Evolutionary conservation across 2,888 invertebrate genomes (phyloP), one percentile per base, ranked within the genome.

Genomic region (Tuberolachnus salignus): DNA sequence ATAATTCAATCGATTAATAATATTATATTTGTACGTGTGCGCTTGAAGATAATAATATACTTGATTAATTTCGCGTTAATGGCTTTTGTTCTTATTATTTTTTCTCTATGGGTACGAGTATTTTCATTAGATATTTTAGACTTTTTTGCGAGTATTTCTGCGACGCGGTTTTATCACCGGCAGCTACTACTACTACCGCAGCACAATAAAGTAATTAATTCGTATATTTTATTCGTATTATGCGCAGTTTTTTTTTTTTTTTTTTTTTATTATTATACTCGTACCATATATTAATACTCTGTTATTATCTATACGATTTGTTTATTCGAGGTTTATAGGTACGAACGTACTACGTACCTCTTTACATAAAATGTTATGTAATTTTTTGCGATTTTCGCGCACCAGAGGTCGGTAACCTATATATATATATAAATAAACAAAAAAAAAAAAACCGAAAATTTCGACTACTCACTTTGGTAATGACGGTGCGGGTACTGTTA

Each of bases 381-480:
- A 69, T 71, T 71, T 26, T 1, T 72, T 49, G 19, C 13, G 46
- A 46, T 21, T 71, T 8, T 10, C 19, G 11, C 11, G n/a, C 64
- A 8, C n/a, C n/a, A 53, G 53, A 42, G 53, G 53, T 74, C 51
- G 9, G 34, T 51, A 61, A 71, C 59, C 71, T 16, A 21, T n/a
- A 16, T 6, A 16, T 16, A 16, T 53, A n/a, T 21, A 59, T n/a
- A n/a, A n/a, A n/a, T n/a, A n/a, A n/a, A n/a, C n/a, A n/a, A n/a
- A n/a, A n/a, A 59, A 59, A 14, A 57, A 14, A 72, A 72, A 42
- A 61, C 11, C 55, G 13, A 73, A 61, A 51, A 73, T 42, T 34
- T 51, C 34, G 34, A 42, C 46, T 46, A 78, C 78, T 78, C 67
- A 78, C 78, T 78, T 78, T 23, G 78, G 69, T 42, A 61, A 67